phyloP scores from a whole-genome alignment of 2,888 invertebrate species.

The Lasioglossum zephyrum region DNA sequence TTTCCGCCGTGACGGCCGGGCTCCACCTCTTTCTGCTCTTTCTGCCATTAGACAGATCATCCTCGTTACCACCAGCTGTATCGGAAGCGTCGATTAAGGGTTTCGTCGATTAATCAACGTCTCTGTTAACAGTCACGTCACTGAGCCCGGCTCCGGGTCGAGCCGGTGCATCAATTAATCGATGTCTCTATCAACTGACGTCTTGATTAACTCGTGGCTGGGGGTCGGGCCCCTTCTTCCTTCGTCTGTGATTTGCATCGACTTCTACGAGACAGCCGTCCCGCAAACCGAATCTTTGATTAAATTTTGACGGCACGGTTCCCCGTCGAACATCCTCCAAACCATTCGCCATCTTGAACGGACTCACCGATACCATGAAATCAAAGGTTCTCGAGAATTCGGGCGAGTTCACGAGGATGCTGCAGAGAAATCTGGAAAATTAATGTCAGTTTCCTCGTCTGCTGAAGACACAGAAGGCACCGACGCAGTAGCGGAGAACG shows the following conservation, averaged over 20 bases:
- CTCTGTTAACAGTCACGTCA: conserved; percentile 54
- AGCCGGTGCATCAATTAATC: conserved; percentile 57
- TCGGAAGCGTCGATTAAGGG: conserved; percentile 57
- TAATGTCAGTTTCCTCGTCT: conserved; percentile 24
- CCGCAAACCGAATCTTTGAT: not conserved
- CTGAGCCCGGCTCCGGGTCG: conserved; percentile 33
- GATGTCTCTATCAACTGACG: conserved; percentile 62
- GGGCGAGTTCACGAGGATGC: not conserved
- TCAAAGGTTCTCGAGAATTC: not conserved
- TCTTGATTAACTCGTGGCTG: conserved; percentile 57
- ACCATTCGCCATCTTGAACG: not conserved
- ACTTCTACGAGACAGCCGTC: not conserved
- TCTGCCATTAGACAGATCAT: conserved; percentile 51
- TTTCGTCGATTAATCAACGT: conserved; percentile 59
- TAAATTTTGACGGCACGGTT: not conserved
- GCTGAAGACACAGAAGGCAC: conserved; percentile 13
- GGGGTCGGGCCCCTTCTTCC: conserved; percentile 14
- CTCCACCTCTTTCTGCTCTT: conserved; percentile 26
- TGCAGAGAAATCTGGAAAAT: conserved; percentile 34
- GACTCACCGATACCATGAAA: not conserved
- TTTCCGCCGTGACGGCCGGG: conserved; percentile 3
- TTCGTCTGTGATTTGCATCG: conserved; percentile 28
- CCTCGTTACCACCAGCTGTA: conserved; percentile 45
- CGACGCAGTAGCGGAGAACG: not conserved
- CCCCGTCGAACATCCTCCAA: not conserved